Conservation (phyloP, 64 coral and sea anemone species). For the Montipora cactus region DNA sequence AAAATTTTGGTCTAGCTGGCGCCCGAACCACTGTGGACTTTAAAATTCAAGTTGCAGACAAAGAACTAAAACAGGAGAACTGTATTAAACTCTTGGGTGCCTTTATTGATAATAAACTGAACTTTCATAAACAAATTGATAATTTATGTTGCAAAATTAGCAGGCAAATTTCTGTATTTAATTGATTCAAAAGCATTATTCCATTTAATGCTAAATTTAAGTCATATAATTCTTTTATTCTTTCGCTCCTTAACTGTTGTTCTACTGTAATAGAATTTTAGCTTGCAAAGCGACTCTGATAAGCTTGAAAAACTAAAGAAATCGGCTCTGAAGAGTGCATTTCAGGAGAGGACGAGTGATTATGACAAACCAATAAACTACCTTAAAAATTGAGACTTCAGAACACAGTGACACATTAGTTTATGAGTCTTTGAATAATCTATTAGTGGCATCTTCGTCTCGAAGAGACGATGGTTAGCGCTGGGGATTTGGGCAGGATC, state of each 20-base stretch:
- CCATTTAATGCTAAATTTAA: constrained; percentile 23
- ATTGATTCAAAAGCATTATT: neutral
- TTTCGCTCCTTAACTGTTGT: constrained; percentile 13
- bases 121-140: constrained; percentile 30
- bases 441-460: too few relatives aligned
- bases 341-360: too few relatives aligned
- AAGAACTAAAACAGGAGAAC: constrained; percentile 56
- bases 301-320: constrained; percentile 41
- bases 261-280: constrained; percentile 44
- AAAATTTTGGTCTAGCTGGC: constrained; percentile 44
- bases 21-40: constrained; percentile 9
- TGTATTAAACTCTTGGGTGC: constrained; percentile 41
- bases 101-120: constrained; percentile 21
- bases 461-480: too few relatives aligned
- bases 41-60: constrained; percentile 29
- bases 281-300: neutral
- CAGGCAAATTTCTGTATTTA: constrained; percentile 6
- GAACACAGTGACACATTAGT: constrained; percentile 19
- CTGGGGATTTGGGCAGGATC: too few relatives aligned
- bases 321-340: constrained; percentile 8
- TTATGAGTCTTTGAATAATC: constrained; percentile 11
- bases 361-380: too few relatives aligned
- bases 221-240: constrained; percentile 20
- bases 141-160: constrained; percentile 50
- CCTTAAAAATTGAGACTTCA: constrained; percentile 44